phyloP scores from a whole-genome alignment of 2,888 invertebrate genomes.

The Falcaria lacertinaria region DNA sequence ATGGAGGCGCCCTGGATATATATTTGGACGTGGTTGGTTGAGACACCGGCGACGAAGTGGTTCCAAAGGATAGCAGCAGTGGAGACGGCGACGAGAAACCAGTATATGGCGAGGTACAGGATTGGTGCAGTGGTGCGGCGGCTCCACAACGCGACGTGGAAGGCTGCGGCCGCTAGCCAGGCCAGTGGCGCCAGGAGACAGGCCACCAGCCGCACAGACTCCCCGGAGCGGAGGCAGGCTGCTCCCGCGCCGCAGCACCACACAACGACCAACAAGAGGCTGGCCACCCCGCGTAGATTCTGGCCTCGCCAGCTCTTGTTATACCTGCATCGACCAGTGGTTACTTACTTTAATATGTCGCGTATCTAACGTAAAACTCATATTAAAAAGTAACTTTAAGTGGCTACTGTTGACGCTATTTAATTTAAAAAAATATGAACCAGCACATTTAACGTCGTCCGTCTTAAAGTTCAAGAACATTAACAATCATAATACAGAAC shows the following conservation, averaged over 20 bases:
- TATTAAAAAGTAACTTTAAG: no score
- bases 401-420: no score
- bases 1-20: conserved; percentile 51
- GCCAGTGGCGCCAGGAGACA: conserved; percentile 55
- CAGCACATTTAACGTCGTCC: no score
- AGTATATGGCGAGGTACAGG: conserved; percentile 69
- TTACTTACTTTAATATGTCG: not conserved
- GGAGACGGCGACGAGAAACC: conserved; percentile 54
- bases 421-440: no score
- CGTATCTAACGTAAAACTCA: no score
- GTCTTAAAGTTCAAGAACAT: no score
- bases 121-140: conserved; percentile 60
- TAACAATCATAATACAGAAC: no score
- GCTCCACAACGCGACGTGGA: conserved; percentile 62
- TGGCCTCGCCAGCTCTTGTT: conserved; percentile 57
- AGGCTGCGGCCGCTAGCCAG: conserved; percentile 63
- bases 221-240: conserved; percentile 43
- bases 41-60: conserved; percentile 29
- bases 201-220: conserved; percentile 48
- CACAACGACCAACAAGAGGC: conserved; percentile 41
- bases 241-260: conserved; percentile 60
- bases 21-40: conserved; percentile 39
- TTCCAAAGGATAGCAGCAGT: conserved; percentile 51
- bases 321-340: conserved; percentile 4
- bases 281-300: conserved; percentile 56